These are phyloP conservation scores for Rafetus swinhoei DNA, from an alignment of 2,113 vertebrate species.

Conservation along the genomic window DNA sequence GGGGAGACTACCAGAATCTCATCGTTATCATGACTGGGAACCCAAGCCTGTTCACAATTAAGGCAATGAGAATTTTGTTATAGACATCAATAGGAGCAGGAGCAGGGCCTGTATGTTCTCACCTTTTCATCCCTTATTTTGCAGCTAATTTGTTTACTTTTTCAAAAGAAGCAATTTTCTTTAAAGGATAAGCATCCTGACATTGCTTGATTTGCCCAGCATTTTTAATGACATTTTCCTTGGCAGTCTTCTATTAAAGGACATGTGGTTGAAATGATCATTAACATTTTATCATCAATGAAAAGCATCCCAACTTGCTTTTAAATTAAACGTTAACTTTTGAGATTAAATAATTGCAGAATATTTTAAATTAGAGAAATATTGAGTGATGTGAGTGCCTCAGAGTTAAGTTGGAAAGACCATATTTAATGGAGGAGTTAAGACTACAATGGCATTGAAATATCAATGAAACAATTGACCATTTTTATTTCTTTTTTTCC, in stretches of 20 bases:
- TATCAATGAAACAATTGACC: neutral
- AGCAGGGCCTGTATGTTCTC: neutral
- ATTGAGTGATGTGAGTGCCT: slow-evolving; percentile 46
- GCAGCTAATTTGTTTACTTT: neutral
- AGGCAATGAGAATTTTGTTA: fast-evolving
- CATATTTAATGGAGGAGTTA: neutral
- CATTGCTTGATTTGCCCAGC: neutral
- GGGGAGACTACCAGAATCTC: neutral
- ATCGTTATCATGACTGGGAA: neutral
- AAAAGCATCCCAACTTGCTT: neutral
- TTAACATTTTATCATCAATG: neutral
- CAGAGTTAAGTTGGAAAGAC: neutral
- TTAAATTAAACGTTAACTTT: slow-evolving; percentile 1
- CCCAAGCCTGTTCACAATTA: neutral
- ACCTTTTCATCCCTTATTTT: fast-evolving
- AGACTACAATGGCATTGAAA: neutral
- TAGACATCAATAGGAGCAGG: neutral
- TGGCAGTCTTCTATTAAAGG: neutral
- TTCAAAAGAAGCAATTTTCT: neutral
- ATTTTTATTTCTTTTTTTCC: neutral
- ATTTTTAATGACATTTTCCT: neutral
- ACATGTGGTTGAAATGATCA: neutral
- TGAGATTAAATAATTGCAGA: neutral
- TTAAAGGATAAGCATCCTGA: neutral
- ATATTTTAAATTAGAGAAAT: neutral